Evolutionary conservation across 2,888 invertebrate species (phyloP), one percentile per base, ranked within the genome.

Genomic region (Chalcis sispes): DNA sequence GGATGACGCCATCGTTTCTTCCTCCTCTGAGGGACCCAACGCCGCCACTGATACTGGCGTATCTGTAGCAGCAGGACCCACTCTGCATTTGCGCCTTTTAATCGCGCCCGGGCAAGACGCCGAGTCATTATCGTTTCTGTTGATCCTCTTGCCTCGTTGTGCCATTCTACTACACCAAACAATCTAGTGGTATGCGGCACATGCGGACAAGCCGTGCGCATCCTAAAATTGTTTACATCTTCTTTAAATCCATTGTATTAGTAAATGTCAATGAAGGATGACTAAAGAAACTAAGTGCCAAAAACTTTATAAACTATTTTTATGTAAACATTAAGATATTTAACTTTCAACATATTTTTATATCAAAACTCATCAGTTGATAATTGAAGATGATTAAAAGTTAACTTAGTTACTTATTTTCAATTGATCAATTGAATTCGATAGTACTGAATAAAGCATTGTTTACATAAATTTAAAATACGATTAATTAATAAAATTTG

Each of bases 121-220:
- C 88, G 92, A 90, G 89, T 91, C 92, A 92, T 92, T 92, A 86
- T 92, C 92, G 89, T 90, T 90, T 89, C 93, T 92, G 90, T 93
- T 93, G 89, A 93, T 92, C 91, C 93, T 92, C 90, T 94, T 94
- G 89, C 92, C 93, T 91, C 94, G 93, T 92, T 94, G 93, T 91
- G 94, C 94, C 94, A 94, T 94, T 88, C 88, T 89, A 87, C 84
- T 87, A 85, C 83, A 83, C 86, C 86, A 83, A 85, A 81, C 86
- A 82, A 87, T 84, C 85, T 88, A 87, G 82, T 85, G 83, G 83
- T 87, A 86, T 83, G 86, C 82, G 85, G 86, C 88, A 85, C 88
- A 87, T 87, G 86, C 84, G 83, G 86, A 85, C 84, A 84, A 84
- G 83, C 84, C 80, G 81, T 82, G 84, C 84, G 82, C 86, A 88